Percentiles rank a stretch among this genome's conserved stretches.
Conservation (phyloP, 2,113 vertebrate genomes). For the Poeciliopsis retropinna region DNA sequence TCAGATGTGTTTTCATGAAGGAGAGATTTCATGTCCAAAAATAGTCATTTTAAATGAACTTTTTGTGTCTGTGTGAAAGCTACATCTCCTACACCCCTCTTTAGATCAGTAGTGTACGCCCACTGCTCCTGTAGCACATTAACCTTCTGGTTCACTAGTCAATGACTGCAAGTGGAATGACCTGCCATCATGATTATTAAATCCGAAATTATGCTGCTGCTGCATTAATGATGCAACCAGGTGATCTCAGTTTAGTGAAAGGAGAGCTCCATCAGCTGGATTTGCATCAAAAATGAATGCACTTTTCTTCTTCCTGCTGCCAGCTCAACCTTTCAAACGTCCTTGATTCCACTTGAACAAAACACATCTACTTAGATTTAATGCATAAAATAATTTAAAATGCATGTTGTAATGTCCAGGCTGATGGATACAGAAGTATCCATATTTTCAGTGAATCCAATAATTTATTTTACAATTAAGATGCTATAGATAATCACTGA, state of each 20-base stretch:
- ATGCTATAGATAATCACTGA: neutral
- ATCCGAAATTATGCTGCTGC: conserved; percentile 84
- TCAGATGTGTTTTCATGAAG: neutral
- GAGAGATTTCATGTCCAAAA: conserved; percentile 18
- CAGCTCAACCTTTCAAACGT: conserved; percentile 66
- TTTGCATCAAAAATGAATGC: conserved; percentile 74
- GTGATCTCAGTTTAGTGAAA: conserved; percentile 64
- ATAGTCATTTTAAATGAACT: conserved; percentile 25
- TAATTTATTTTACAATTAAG: neutral
- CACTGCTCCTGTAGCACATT: conserved; percentile 83
- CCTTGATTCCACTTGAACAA: conserved; percentile 71
- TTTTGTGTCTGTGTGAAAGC: conserved; percentile 26
- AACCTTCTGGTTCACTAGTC: conserved; percentile 85
- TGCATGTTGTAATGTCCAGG: conserved; percentile 19
- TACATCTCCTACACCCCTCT: conserved; percentile 34
- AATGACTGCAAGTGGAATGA: conserved; percentile 85
- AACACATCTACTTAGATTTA: conserved; percentile 60
- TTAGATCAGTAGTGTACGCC: conserved; percentile 45
- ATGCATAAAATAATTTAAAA: conserved; percentile 55
- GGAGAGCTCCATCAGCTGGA: conserved; percentile 57
- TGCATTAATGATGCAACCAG: conserved; percentile 51
- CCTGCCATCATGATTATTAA: conserved; percentile 85
- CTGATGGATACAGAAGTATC: conserved; percentile 38
- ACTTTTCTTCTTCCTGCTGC: conserved; percentile 8
- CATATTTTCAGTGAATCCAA: conserved; percentile 8